Conservation (phyloP, 1,140 invertebrate genomes). For the Heliothis subflexa region DNA sequence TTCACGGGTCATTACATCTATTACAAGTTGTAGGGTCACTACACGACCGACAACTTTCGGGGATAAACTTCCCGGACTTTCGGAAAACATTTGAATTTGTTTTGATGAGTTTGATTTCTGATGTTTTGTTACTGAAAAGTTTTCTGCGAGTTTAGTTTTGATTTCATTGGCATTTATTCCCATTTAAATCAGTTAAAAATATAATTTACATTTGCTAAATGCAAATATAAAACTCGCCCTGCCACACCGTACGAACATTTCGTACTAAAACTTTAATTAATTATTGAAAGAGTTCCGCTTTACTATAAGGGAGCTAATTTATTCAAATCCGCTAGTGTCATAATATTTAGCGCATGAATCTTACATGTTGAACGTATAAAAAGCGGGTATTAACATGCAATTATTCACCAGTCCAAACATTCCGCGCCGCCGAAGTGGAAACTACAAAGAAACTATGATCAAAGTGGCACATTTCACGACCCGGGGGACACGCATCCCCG, state of each 20-base stretch:
- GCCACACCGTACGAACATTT: too few species aligned
- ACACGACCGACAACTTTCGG: neutral
- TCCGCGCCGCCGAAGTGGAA: slow-evolving; percentile 23
- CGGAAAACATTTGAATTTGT: neutral
- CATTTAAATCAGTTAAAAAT: too few species aligned
- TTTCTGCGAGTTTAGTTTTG: too few species aligned
- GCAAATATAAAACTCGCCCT: too few species aligned
- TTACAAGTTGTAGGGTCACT: slow-evolving; percentile 42
- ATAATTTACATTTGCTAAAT: too few species aligned
- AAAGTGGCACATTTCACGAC: slow-evolving; percentile 46
- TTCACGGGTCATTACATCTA: slow-evolving; percentile 49
- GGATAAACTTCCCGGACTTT: neutral
- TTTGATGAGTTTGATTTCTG: neutral
- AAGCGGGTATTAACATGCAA: slow-evolving; percentile 26
- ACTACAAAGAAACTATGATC: slow-evolving; percentile 48
- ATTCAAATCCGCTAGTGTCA: neutral
- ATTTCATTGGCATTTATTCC: too few species aligned
- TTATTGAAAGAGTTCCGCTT: too few species aligned
- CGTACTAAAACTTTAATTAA: too few species aligned
- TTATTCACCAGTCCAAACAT: slow-evolving; percentile 33
- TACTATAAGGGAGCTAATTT: neutral
- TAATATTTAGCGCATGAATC: neutral
- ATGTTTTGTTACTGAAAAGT: too few species aligned
- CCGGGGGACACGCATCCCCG: slow-evolving; percentile 23
- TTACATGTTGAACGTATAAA: slow-evolving; percentile 3